These are phyloP conservation scores for Cerastoderma edule DNA, from an alignment of 2,888 invertebrate species.

Conservation along the genomic window DNA sequence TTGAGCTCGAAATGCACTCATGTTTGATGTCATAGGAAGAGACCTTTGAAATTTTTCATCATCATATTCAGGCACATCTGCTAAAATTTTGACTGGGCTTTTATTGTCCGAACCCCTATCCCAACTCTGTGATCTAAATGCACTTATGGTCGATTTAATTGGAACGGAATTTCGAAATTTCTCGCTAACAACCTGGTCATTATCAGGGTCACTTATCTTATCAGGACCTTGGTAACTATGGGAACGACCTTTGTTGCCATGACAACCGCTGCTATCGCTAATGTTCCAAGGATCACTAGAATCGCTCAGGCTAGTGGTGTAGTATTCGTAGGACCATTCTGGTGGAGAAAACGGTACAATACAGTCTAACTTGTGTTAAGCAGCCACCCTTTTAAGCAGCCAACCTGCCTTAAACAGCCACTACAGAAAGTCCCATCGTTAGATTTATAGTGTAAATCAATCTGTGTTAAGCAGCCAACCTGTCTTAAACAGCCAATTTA, in stretches of 20 bases:
- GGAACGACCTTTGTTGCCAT: conserved; percentile 47
- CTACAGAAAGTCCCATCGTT: no score
- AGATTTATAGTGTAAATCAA: no score
- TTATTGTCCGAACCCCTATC: background rate
- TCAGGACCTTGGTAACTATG: conserved; percentile 49
- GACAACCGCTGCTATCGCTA: conserved; percentile 55
- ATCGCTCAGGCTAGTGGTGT: conserved; percentile 47
- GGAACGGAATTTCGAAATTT: no score
- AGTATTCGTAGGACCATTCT: conserved; percentile 59
- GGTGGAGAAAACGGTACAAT: no score
- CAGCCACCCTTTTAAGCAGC: no score
- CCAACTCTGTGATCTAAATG: background rate
- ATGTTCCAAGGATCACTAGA: conserved; percentile 48
- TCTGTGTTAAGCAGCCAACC: no score
- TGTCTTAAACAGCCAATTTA: no score
- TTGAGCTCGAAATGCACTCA: background rate
- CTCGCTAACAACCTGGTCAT: no score
- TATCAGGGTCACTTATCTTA: conserved; percentile 36
- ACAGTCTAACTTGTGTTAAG: no score
- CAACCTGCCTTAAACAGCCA: no score
- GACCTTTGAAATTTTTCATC: conserved; percentile 9
- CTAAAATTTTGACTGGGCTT: conserved; percentile 33
- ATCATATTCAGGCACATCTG: background rate
- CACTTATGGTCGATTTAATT: no score
- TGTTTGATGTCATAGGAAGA: background rate